phyloP scores from a whole-genome alignment of 2,113 vertebrate species.

The Plestiodon gilberti region DNA sequence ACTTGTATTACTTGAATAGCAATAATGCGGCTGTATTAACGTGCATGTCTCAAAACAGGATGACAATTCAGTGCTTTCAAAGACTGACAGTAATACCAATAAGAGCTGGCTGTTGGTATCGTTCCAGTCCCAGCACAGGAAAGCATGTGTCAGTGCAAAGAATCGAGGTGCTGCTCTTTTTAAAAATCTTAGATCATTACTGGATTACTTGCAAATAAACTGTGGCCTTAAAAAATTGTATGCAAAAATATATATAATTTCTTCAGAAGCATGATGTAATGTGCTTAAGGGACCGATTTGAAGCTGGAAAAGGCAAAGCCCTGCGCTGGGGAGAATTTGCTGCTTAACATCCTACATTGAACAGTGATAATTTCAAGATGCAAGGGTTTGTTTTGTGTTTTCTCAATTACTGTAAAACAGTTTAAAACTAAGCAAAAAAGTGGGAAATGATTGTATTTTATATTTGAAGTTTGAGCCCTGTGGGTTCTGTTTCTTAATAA shows the following conservation, averaged over 20 bases:
- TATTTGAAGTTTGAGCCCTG: constrained; percentile 77
- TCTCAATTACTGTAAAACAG: constrained; percentile 67
- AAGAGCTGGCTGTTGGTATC: constrained; percentile 24
- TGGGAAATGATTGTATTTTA: constrained; percentile 78
- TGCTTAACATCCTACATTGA: constrained; percentile 67
- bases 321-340: constrained; percentile 65
- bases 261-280: constrained; percentile 43
- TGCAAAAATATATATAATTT: constrained; percentile 51
- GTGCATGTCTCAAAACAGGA: constrained; percentile 58
- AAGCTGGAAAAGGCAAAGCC: constrained; percentile 55
- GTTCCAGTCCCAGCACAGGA: constrained; percentile 37
- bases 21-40: constrained; percentile 38
- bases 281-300: constrained; percentile 48
- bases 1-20: constrained; percentile 49
- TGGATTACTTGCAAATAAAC: constrained; percentile 65
- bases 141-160: constrained; percentile 48
- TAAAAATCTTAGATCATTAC: constrained; percentile 22
- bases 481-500: constrained; percentile 84
- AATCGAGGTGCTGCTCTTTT: constrained; percentile 56
- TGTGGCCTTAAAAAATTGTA: constrained; percentile 78
- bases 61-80: constrained; percentile 45
- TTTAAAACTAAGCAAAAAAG: constrained; percentile 65
- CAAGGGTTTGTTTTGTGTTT: constrained; percentile 66
- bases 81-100: constrained; percentile 32
- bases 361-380: constrained; percentile 72